A percentile compares a stretch with the other conserved stretches of the same genome.
Evolutionary conservation across 2,113 vertebrate genomes (phyloP).

Genomic region (Coryphaenoides rupestris): DNA sequence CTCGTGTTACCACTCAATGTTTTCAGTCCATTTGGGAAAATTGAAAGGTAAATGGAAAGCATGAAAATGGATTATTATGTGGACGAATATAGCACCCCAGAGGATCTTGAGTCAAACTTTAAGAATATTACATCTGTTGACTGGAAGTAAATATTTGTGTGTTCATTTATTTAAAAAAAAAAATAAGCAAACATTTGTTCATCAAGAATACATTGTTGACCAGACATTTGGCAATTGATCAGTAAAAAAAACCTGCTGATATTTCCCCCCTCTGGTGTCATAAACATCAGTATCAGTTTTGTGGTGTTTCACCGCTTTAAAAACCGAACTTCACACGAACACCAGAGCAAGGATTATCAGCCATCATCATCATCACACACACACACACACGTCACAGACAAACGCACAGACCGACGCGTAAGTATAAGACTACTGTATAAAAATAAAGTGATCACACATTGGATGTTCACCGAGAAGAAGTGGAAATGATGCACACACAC

Average conservation of each 20-base stretch:
- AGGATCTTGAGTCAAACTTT: no score
- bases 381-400: slow-evolving; percentile 4
- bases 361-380: neutral
- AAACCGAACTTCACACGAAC: slow-evolving; percentile 92
- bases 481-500: slow-evolving; percentile 11
- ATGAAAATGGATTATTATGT: no score
- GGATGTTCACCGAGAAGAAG: slow-evolving; percentile 25
- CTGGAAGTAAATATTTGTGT: slow-evolving; percentile 1
- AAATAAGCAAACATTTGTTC: slow-evolving; percentile 59
- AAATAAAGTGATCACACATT: slow-evolving; percentile 63
- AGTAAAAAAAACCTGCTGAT: slow-evolving; percentile 39
- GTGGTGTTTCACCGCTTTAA: slow-evolving; percentile 91
- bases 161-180: slow-evolving; percentile 69
- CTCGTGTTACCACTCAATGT: neutral
- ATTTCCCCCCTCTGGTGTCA: slow-evolving; percentile 70
- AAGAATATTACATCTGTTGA: neutral
- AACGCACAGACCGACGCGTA: neutral
- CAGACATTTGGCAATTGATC: slow-evolving; percentile 70
- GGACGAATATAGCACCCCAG: no score
- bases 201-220: slow-evolving; percentile 74
- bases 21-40: neutral
- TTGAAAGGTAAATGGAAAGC: no score
- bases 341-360: slow-evolving; percentile 65
- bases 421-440: slow-evolving; percentile 50
- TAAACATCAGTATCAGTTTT: slow-evolving; percentile 90